Conservation (phyloP, 2,113 vertebrate species). For the Gymnarchus niloticus region DNA sequence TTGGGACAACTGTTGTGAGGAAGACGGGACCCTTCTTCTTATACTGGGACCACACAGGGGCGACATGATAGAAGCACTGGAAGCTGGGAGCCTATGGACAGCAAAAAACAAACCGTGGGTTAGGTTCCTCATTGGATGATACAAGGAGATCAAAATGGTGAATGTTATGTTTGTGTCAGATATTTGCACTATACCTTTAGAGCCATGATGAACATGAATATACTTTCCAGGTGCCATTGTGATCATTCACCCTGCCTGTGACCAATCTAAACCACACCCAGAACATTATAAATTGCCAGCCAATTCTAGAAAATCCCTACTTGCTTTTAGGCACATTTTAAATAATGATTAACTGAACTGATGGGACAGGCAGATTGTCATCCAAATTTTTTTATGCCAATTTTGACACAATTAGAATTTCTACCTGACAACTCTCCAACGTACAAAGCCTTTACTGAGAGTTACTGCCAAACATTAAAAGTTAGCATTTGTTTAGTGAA, state of each 20-base stretch:
- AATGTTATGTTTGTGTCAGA: too few species aligned
- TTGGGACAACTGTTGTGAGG: constrained; percentile 50
- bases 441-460: neutral
- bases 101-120: neutral
- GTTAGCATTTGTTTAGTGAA: too few species aligned
- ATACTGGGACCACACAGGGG: constrained; percentile 55
- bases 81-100: constrained; percentile 42
- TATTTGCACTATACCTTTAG: too few species aligned
- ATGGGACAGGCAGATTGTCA: too few species aligned
- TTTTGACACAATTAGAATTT: neutral
- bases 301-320: too few species aligned
- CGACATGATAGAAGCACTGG: constrained; percentile 59
- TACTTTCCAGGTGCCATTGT: too few species aligned
- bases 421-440: neutral
- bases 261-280: too few species aligned
- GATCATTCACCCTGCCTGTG: too few species aligned
- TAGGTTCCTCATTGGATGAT: neutral
- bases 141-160: too few species aligned
- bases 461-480: neutral
- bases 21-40: constrained; percentile 52
- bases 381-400: too few species aligned
- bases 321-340: neutral
- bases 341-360: neutral
- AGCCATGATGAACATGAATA: too few species aligned
- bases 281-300: too few species aligned